Evolutionary conservation across 1,140 invertebrate genomes (phyloP), one percentile per base, ranked within the genome.

Genomic region (Varroa destructor): DNA sequence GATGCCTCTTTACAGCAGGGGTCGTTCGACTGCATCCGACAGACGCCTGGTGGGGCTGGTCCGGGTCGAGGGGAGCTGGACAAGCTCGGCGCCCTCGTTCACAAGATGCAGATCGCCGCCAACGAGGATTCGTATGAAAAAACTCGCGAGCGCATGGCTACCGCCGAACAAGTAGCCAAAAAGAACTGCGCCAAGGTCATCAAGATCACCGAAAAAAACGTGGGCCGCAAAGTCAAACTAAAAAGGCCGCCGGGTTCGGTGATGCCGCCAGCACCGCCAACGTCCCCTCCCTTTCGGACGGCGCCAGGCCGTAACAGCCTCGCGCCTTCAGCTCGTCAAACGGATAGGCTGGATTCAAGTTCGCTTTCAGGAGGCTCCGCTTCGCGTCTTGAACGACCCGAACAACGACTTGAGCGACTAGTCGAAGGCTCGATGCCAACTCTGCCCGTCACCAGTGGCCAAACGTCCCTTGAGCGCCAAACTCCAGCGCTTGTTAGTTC

Each of bases 41-140:
- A 67, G 61, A 46, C 61, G 40, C 40, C 12, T 3, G 8, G 61
- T 8, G 40, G 12, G 14, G 40, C 12, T 12, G 46, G 46, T 3
- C 46, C 46, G 4, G 46, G 46, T 8, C 3, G 46, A 51, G 46
- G 40, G 40, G 61, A 67, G 36, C 81, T 93, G 80, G 87, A 89
- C 80, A 86, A 86, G 73, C 84, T 92, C 78, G 91, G 91, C 72
- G 83, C 87, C 64, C 82, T 94, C 80, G 85, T 87, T 71, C 84
- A 86, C 77, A 89, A 89, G 78, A 90, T 95, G 85, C 86, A 88
- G 71, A 87, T 95, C 74, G 88, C 89, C 78, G 92, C 92, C 75
- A 94, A 92, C 75, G 92, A 95, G 79, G 91, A 96, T 82, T 88
- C 93, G 72, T 95, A 94, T 79, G 89, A 92, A 81, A 86, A 87